phyloP scores from a whole-genome alignment of 92 coral and sea anemone genomes.

The Desmophyllum pertusum region DNA sequence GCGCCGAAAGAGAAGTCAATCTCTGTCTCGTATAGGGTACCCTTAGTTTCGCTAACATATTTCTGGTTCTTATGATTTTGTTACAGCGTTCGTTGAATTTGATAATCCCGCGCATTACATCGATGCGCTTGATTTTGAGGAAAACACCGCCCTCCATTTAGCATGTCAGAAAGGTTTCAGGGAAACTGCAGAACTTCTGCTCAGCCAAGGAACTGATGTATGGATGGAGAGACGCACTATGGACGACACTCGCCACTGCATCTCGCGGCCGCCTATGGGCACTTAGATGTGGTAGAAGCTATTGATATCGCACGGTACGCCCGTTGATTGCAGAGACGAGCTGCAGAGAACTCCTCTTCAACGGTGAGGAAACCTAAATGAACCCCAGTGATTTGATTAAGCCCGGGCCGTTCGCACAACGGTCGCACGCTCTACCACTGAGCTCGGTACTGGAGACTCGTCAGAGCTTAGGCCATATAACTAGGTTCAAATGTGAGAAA shows the following conservation, averaged over 20 bases:
- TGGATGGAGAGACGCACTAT: slow-evolving; percentile 51
- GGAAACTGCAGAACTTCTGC: slow-evolving; percentile 47
- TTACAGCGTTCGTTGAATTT: slow-evolving; percentile 3
- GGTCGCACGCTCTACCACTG: too few relatives aligned
- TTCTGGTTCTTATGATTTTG: background rate
- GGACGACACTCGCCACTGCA: slow-evolving; percentile 73
- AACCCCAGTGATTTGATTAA: background rate
- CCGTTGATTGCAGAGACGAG: slow-evolving; percentile 54
- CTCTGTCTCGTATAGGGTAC: too few relatives aligned
- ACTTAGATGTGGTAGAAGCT: slow-evolving; percentile 58
- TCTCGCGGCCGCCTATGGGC: slow-evolving; percentile 82
- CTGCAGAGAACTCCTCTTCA: slow-evolving; percentile 73
- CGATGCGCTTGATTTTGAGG: slow-evolving; percentile 61
- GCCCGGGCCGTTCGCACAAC: too few relatives aligned
- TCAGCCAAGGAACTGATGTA: slow-evolving; percentile 66
- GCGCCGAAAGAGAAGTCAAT: too few relatives aligned
- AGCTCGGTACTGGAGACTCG: too few relatives aligned
- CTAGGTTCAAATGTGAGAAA: too few relatives aligned
- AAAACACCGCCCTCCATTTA: slow-evolving; percentile 61
- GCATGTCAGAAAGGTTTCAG: slow-evolving; percentile 71
- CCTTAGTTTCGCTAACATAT: background rate
- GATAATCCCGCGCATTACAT: slow-evolving; percentile 16
- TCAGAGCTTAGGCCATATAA: too few relatives aligned
- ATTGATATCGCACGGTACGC: slow-evolving; percentile 62
- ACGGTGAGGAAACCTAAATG: slow-evolving; percentile 31